These are phyloP conservation scores for Tipula helvola DNA, from an alignment of 2,888 invertebrate genomes.

Conservation along the genomic window DNA sequence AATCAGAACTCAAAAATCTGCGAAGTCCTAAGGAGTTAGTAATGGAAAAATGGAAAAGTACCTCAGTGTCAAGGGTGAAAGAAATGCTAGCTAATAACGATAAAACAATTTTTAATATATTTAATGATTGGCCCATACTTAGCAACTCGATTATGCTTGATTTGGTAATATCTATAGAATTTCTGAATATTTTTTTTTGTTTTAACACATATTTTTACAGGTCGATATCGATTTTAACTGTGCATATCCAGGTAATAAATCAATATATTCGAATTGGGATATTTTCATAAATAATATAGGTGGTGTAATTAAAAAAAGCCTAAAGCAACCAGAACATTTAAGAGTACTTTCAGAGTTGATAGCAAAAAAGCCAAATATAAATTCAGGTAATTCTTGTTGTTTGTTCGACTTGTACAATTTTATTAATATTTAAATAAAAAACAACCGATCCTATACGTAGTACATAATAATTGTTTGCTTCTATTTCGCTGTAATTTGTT, in stretches of 20 bases:
- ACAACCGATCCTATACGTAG: too few relatives aligned
- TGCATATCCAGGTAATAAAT: background rate
- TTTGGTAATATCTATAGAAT: background rate
- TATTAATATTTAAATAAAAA: too few relatives aligned
- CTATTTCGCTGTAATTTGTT: background rate
- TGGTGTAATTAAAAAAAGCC: background rate
- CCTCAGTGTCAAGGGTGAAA: background rate
- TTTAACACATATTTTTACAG: background rate
- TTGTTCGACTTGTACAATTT: background rate
- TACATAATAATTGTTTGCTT: background rate
- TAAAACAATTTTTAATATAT: background rate
- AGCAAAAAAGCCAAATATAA: background rate
- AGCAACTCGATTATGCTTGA: background rate
- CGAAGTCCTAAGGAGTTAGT: background rate
- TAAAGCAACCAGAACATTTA: background rate
- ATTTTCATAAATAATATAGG: background rate
- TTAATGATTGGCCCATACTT: background rate
- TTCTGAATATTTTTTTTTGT: background rate
- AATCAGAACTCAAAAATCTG: background rate
- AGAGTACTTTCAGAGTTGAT: background rate
- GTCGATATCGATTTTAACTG: background rate
- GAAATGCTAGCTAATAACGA: background rate
- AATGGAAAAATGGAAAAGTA: background rate
- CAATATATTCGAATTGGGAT: background rate
- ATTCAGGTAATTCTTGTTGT: background rate